Conservation (phyloP, 2,888 invertebrate species). For the Psylliodes chrysocephalus region DNA sequence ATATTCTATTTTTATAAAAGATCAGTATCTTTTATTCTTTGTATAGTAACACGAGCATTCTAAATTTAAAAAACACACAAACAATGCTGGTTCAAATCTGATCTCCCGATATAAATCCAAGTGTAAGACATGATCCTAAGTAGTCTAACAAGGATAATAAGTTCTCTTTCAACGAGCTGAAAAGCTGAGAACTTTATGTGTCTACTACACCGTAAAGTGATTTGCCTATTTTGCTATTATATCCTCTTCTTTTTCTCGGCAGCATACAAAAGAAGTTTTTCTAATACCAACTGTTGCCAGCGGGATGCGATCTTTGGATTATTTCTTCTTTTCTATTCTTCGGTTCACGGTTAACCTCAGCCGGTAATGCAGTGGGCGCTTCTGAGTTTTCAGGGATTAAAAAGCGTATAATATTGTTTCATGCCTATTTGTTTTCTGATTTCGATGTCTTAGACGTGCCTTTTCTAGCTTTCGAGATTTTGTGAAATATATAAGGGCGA, state of each 20-base stretch:
- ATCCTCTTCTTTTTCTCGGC: conserved; percentile 42
- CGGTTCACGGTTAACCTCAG: conserved; percentile 48
- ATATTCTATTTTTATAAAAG: no score
- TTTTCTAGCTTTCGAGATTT: conserved; percentile 25
- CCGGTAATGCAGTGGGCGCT: conserved; percentile 37
- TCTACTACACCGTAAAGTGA: conserved; percentile 54
- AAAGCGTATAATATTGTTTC: conserved; percentile 59
- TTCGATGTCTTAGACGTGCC: conserved; percentile 3
- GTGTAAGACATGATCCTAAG: conserved; percentile 42
- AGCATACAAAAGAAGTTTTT: conserved; percentile 39
- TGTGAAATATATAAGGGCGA: no score
- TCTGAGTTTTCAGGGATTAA: conserved; percentile 49
- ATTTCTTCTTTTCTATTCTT: conserved; percentile 44
- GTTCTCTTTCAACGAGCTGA: conserved; percentile 31
- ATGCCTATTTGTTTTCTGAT: conserved; percentile 55
- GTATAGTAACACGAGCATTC: no score
- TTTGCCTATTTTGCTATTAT: conserved; percentile 54
- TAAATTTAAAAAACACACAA: conserved; percentile 21
- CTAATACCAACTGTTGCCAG: conserved; percentile 38
- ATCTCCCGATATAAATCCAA: conserved; percentile 31
- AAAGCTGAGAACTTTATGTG: conserved; percentile 45
- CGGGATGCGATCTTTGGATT: conserved; percentile 44
- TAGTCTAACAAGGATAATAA: conserved; percentile 41
- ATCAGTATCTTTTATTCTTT: no score
- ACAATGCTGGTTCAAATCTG: conserved; percentile 18